phyloP scores from a whole-genome alignment of 2,888 invertebrate species.

The Tyria jacobaeae region DNA sequence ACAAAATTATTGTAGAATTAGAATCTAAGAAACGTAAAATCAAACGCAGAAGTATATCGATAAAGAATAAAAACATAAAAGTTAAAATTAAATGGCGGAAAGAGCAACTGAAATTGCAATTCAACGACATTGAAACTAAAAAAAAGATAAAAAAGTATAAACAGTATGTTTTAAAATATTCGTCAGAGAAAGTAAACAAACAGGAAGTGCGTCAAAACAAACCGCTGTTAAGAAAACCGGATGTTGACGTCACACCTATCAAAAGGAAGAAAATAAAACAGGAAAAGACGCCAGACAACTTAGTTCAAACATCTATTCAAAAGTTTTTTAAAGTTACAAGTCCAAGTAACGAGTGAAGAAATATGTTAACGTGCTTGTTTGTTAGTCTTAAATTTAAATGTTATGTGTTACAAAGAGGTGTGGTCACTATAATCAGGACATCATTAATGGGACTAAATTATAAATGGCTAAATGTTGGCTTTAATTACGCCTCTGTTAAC shows the following conservation, averaged over 20 bases:
- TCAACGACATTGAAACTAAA: conserved; percentile 47
- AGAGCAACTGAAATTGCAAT: conserved; percentile 59
- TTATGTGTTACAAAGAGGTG: too few species aligned
- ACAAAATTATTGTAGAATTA: conserved; percentile 26
- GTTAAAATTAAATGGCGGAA: conserved; percentile 66
- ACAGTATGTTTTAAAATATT: conserved; percentile 70
- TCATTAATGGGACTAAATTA: too few species aligned
- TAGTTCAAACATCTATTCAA: conserved; percentile 71
- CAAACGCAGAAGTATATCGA: conserved; percentile 43
- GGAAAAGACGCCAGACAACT: conserved; percentile 62
- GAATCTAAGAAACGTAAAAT: conserved; percentile 27
- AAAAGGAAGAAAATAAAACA: conserved; percentile 59
- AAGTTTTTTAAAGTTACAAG: conserved; percentile 65
- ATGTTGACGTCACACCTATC: conserved; percentile 52
- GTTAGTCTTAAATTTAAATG: too few species aligned
- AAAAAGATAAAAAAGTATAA: conserved; percentile 47
- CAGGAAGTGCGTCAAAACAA: neutral
- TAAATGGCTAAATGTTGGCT: too few species aligned
- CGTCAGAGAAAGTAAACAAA: conserved; percentile 28
- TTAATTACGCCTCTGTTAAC: too few species aligned
- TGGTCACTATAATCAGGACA: too few species aligned
- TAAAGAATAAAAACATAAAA: conserved; percentile 57
- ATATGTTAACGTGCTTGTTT: neutral
- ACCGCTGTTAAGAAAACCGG: conserved; percentile 56
- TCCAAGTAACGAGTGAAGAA: conserved; percentile 19